phyloP scores from a whole-genome alignment of 1,140 invertebrate species.

The Drosophila grimshawi region DNA sequence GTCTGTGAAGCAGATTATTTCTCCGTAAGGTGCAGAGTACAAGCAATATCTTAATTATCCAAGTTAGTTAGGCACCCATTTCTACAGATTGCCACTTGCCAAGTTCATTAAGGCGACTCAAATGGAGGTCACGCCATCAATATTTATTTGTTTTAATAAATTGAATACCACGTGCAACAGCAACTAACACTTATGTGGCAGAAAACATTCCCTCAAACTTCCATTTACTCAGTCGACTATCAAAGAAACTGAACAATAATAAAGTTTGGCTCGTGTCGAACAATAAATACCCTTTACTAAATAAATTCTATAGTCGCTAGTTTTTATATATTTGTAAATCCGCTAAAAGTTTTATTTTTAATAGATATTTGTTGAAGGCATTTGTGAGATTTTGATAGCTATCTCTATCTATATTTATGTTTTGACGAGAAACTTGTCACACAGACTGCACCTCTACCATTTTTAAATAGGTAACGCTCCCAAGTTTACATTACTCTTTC shows the following conservation, averaged over 20 bases:
- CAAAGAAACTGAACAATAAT: too few relatives aligned
- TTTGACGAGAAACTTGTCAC: conserved; percentile 4
- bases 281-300: neutral
- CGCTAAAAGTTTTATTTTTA: too few relatives aligned
- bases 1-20: conserved; percentile 26
- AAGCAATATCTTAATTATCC: conserved; percentile 34
- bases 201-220: neutral
- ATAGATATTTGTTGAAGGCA: too few relatives aligned
- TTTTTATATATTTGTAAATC: too few relatives aligned
- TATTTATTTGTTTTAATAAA: neutral
- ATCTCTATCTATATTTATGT: neutral
- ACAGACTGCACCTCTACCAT: conserved; percentile 9
- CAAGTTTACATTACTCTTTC: conserved; percentile 22
- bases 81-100: neutral
- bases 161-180: neutral
- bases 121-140: conserved; percentile 9
- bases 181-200: too few relatives aligned
- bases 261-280: neutral
- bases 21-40: conserved; percentile 9
- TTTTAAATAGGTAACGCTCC: neutral
- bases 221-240: too few relatives aligned
- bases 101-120: conserved; percentile 15
- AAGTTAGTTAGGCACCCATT: conserved; percentile 8
- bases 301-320: too few relatives aligned
- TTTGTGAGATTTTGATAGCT: neutral